Evolutionary conservation across 2,797 vertebrate genomes (phyloP), one percentile per base, ranked within the genome.

Genomic region (Mycteria americana): DNA sequence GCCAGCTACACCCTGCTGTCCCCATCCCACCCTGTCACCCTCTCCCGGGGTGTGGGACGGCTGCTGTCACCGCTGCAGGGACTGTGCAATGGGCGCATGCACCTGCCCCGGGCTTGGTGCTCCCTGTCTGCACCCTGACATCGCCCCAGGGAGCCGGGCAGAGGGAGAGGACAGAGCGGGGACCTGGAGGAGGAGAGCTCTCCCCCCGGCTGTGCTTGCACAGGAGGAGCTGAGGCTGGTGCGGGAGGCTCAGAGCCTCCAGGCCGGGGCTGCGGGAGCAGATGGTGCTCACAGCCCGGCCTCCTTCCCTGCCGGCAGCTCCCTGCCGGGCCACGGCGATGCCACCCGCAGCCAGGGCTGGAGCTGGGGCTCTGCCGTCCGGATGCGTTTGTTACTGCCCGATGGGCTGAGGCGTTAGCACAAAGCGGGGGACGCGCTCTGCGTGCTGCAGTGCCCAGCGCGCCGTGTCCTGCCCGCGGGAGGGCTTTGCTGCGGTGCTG

Each of bases 401-500:
- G 1, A 5, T 23, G 54, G 48, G 50, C 65, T 23, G 80, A 11
- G 69, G n/a, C 1, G 0, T 17, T 8, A 7, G 46, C 31, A 30
- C 54, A 2, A 10, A 18, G 48, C 0, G 6, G 46, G 53, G 41
- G 35, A 11, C 21, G 2, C 2, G 1, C 65, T 48, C 43, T 13
- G 63, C 51, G 11, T 5, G 4, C 68, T 6, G 23, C 30, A 1
- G 54, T 21, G 35, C 81, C 75, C 68, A 3, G 67, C 60, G 8
- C 1, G 0, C 21, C 2, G 2, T 0, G 6, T 59, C 57, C 59
- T 39, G 37, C 67, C 33, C 4, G n/a, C 5, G 3, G 51, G 19
- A 14, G 35, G 50, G 35, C 30, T 51, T 37, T 13, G 73, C 62
- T 45, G 39, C 1, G 2, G 17, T 5, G 59, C 14, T 4, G 50